A percentile compares a stretch with the other conserved stretches of the same genome.
These are phyloP conservation scores for Micoletzkya japonica DNA, from an alignment of 2,888 invertebrate species.

Conservation along the genomic window DNA sequence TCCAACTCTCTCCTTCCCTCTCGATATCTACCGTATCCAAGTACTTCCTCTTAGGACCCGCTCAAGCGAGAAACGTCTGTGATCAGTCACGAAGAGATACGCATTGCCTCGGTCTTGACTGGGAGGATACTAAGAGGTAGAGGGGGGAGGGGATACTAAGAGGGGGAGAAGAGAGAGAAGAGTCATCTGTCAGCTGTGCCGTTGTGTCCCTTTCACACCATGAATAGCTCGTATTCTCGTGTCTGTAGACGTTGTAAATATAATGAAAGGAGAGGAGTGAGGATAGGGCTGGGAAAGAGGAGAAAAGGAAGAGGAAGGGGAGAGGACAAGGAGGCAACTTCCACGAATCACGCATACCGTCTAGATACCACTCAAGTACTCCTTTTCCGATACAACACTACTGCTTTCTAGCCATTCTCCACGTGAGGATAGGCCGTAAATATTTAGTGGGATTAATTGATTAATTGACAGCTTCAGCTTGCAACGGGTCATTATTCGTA, in stretches of 20 bases:
- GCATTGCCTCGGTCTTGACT: no score
- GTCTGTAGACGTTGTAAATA: conserved; percentile 18
- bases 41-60: neutral
- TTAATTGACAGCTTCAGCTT: no score
- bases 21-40: conserved; percentile 2
- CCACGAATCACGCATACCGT: neutral
- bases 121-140: no score
- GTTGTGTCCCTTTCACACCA: neutral
- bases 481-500: no score
- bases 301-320: neutral
- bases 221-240: neutral
- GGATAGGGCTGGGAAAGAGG: conserved; percentile 25
- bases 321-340: neutral
- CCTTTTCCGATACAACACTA: no score
- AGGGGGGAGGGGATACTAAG: neutral
- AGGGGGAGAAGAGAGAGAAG: neutral
- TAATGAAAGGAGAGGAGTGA: conserved; percentile 18
- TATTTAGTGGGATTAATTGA: no score
- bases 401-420: no score
- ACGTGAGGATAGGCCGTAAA: no score
- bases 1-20: conserved; percentile 1
- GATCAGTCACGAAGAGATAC: no score
- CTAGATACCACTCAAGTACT: neutral
- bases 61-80: no score
- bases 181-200: conserved; percentile 13